These are phyloP conservation scores for Microtus pennsylvanicus DNA, from an alignment of 2,113 vertebrate genomes.

Conservation along the genomic window DNA sequence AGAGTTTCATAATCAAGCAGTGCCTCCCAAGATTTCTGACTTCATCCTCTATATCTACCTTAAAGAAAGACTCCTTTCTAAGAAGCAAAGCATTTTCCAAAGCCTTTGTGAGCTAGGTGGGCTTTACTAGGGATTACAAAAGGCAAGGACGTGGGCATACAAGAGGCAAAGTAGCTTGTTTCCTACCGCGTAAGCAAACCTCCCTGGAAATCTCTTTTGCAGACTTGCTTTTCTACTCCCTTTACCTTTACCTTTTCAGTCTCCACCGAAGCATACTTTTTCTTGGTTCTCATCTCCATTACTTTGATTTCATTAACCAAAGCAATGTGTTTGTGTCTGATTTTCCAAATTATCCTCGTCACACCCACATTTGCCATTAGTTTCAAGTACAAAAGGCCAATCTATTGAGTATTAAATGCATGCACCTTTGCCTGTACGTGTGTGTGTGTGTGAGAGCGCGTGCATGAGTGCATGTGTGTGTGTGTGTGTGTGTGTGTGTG, in stretches of 20 bases:
- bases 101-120: not conserved
- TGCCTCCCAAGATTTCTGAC: not conserved
- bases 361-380: not conserved
- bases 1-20: not conserved
- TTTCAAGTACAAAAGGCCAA: not conserved
- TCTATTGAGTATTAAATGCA: not conserved
- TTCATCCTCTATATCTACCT: not conserved
- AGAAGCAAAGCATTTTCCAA: not conserved
- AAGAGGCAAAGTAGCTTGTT: not conserved
- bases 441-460: not conserved
- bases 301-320: not conserved
- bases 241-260: not conserved
- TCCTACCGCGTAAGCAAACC: not conserved
- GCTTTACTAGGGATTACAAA: not conserved
- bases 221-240: not conserved
- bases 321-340: not conserved
- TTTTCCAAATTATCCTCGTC: not conserved
- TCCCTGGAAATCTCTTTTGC: not conserved
- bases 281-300: not conserved
- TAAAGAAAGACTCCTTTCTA: not conserved
- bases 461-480: not conserved
- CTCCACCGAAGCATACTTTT: not conserved
- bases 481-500: not conserved
- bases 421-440: not conserved
- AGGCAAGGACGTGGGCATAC: not conserved